Conservation (phyloP, 2,888 invertebrate genomes). For the Zaprionus obscuricornis region DNA sequence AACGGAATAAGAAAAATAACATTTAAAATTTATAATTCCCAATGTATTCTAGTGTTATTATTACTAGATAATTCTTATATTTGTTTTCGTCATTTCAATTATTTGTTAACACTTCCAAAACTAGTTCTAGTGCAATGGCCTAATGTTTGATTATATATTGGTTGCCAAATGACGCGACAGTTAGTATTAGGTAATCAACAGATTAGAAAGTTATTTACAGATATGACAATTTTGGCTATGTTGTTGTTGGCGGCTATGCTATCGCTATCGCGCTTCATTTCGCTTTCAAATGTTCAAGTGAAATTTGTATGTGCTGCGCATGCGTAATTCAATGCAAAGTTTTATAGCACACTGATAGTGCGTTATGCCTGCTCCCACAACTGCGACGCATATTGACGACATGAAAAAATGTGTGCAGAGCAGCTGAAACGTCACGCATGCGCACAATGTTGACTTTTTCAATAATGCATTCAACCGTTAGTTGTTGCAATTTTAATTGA, state of each 20-base stretch:
- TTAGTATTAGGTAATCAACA: conserved; percentile 59
- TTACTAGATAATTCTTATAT: no score
- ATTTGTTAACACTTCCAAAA: no score
- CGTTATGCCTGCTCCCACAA: conserved; percentile 11
- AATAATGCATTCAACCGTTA: conserved; percentile 28
- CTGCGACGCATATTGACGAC: conserved; percentile 11
- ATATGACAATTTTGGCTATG: conserved; percentile 54
- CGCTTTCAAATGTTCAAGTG: conserved; percentile 72
- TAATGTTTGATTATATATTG: conserved; percentile 16
- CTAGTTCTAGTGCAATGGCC: conserved; percentile 33
- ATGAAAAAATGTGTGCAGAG: conserved; percentile 48
- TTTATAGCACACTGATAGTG: conserved; percentile 1
- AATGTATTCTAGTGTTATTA: no score
- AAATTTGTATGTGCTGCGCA: conserved; percentile 65
- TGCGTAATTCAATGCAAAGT: conserved; percentile 44
- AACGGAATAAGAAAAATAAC: conserved; percentile 27
- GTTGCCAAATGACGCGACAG: conserved; percentile 7
- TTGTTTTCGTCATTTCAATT: no score
- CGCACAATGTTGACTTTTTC: conserved; percentile 8
- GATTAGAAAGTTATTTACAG: conserved; percentile 64
- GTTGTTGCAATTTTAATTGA: conserved; percentile 47
- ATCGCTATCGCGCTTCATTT: conserved; percentile 41
- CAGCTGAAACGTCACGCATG: conserved; percentile 41
- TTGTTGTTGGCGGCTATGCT: no score
- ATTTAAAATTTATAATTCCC: conserved; percentile 18